phyloP scores from a whole-genome alignment of 2,888 invertebrate genomes.

The Ectobius pallidus region DNA sequence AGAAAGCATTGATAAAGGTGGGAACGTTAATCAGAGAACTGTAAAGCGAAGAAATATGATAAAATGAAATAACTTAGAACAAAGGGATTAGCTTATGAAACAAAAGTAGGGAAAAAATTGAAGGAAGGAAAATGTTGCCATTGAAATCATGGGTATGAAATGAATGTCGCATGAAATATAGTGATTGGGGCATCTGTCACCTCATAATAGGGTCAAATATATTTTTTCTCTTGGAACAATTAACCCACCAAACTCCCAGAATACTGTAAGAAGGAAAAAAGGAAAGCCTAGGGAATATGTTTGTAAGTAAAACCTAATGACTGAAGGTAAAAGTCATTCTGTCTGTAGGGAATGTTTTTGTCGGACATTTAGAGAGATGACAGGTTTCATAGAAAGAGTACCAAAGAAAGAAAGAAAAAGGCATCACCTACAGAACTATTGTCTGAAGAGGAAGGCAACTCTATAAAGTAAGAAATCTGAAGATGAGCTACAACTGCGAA shows the following conservation, averaged over 20 bases:
- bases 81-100: neutral
- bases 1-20: neutral
- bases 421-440: neutral
- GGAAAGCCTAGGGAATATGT: neutral
- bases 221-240: too few relatives aligned
- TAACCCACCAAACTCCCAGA: neutral
- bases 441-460: constrained; percentile 6
- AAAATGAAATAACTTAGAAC: neutral
- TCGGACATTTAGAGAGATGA: neutral
- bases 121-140: neutral
- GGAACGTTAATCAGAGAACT: neutral
- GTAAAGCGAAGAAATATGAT: neutral
- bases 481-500: too few relatives aligned
- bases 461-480: neutral
- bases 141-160: neutral
- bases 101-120: neutral
- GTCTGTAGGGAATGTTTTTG: constrained; percentile 2
- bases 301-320: neutral
- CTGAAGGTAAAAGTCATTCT: neutral
- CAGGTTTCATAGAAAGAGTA: neutral
- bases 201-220: neutral
- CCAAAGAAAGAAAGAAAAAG: neutral
- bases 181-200: neutral
- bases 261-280: neutral
- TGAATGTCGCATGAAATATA: too few relatives aligned